Conservation (phyloP, 92 coral and sea anemone species). For the Galaxea fascicularis region DNA sequence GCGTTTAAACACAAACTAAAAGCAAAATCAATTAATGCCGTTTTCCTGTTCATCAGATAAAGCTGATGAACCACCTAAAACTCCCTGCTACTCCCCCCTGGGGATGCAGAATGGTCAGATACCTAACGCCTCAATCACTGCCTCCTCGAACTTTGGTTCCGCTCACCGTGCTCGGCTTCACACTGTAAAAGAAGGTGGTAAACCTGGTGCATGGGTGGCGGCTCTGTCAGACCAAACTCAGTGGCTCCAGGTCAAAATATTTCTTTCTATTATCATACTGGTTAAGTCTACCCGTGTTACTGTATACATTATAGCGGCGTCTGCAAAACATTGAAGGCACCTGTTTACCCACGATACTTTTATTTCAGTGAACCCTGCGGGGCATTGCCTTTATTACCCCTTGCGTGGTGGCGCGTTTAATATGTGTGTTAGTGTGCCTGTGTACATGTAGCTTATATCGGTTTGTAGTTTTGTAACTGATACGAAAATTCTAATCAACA, state of each 20-base stretch:
- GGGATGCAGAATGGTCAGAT: conserved; percentile 71
- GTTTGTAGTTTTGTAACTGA: no score
- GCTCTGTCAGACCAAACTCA: conserved; percentile 44
- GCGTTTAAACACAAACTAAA: no score
- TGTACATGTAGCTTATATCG: no score
- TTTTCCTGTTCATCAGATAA: conserved; percentile 1
- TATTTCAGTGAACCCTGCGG: no score
- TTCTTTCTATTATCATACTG: not conserved
- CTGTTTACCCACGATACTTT: no score
- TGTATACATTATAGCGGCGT: no score
- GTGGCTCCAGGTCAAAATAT: conserved; percentile 57
- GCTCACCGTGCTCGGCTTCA: conserved; percentile 61
- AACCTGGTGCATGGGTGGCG: conserved; percentile 69
- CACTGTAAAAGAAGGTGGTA: conserved; percentile 56
- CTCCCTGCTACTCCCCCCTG: conserved; percentile 51
- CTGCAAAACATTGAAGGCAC: no score
- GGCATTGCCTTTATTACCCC: no score
- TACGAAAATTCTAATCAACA: no score
- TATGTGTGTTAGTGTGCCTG: no score
- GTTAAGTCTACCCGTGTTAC: no score
- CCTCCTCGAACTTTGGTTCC: conserved; percentile 52
- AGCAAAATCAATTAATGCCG: not conserved
- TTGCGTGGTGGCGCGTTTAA: no score
- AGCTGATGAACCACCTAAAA: not conserved
- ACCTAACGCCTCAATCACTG: conserved; percentile 61